Evolutionary conservation across 2,888 invertebrate genomes (phyloP).

Genomic region (Petrolisthes cinctipes): DNA sequence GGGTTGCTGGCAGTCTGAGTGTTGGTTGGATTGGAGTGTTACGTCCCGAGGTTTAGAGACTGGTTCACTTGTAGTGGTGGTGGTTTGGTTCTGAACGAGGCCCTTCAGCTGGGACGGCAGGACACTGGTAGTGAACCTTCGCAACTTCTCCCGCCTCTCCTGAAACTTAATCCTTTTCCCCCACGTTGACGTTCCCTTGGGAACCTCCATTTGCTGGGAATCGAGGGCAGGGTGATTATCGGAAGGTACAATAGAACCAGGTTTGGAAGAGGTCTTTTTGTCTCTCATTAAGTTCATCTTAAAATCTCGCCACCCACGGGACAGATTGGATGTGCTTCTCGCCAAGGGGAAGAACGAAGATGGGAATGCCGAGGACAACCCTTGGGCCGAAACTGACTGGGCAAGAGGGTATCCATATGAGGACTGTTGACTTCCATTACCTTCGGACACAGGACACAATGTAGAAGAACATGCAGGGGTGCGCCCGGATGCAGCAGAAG

Average conservation of each 20-base stretch:
- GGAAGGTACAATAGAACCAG: neutral
- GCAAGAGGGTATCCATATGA: neutral
- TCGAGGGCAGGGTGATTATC: neutral
- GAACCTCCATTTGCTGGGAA: neutral
- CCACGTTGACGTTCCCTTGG: constrained; percentile 1
- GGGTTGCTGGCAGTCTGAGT: too few relatives aligned
- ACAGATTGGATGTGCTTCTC: constrained; percentile 20
- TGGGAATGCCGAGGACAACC: neutral
- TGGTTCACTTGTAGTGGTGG: neutral
- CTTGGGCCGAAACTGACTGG: neutral
- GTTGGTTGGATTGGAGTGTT: too few relatives aligned
- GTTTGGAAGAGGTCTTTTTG: neutral
- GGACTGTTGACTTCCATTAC: neutral
- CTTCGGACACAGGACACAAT: too few relatives aligned
- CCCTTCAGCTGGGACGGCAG: constrained; percentile 41
- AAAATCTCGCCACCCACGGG: constrained; percentile 31
- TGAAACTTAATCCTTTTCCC: constrained; percentile 1
- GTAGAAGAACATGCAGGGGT: too few relatives aligned
- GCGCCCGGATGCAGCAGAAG: too few relatives aligned
- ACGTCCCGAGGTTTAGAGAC: too few relatives aligned
- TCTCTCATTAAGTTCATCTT: constrained; percentile 13
- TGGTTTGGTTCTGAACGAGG: constrained; percentile 11
- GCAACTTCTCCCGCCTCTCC: constrained; percentile 21
- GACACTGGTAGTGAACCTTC: constrained; percentile 49
- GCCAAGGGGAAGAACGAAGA: constrained; percentile 5